Base-by-base conservation (phyloP, 1,140 invertebrate genomes). In the Oncopeltus fasciatus region DNA sequence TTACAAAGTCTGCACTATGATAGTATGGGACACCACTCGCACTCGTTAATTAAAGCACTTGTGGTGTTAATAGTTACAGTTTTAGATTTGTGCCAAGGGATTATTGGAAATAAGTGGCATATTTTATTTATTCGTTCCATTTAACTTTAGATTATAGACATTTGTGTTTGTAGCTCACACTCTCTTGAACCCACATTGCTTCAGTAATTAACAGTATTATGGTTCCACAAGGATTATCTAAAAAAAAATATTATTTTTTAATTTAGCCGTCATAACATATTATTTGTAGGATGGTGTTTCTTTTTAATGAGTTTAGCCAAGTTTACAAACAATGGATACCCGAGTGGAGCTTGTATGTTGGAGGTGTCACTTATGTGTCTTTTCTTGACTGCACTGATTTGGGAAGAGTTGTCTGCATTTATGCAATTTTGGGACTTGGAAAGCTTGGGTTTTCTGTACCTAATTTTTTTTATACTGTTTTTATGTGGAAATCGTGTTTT, bases 11-110 rank as follows among this genome's bases (percentile, higher is more conserved):
- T 53, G 49, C 49, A 53, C 49, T 24, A 53, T 53, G 49, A 53
- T 53, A 53, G 49, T 53, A 26, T 53, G 49, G 49, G 49, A 53
- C 49, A 53, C 49, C 49, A 53, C 49, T 53, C 24, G 49, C 49
- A 53, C 49, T 53, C 26, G 49, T 53, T 53, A 53, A 24, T 53
- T 16, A 53, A 53, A 53, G 49, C 49, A 53, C 49, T 53, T 53
- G 49, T 53, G 49, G 49, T 53, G 49, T 53, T 18, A 53, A 27
- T 53, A 53, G 49, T 24, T 24, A 53, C 20, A 24, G 5, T 38
- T 8, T 38, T 38, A 38, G 31, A 38, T 49, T 47, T 24, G 21
- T 26, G 16, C 9, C 21, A 53, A 24, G 49, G 49, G 26, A 24
- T 53, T 16, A 24, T 24, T 53, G 49, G 49, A 38, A 38, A 38